A percentile compares a stretch with the other conserved stretches of the same genome.
These are phyloP conservation scores for Pyrrhia umbra DNA, from an alignment of 2,888 invertebrate genomes.

Conservation along the genomic window DNA sequence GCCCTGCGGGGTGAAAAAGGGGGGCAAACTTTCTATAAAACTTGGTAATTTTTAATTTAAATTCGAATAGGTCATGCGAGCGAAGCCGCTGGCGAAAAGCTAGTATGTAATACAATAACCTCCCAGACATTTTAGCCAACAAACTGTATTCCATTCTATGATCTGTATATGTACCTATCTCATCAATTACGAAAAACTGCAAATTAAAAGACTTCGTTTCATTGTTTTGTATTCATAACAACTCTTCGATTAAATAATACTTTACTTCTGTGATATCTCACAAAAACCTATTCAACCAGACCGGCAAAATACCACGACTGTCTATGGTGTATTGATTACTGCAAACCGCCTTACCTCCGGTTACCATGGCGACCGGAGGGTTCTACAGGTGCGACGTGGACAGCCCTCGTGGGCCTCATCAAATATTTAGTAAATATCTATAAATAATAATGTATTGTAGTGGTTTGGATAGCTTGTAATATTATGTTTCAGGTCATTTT, in stretches of 20 bases:
- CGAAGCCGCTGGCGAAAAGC: too few relatives aligned
- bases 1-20: too few relatives aligned
- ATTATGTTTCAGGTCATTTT: background rate
- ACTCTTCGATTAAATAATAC: background rate
- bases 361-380: conserved; percentile 47
- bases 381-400: conserved; percentile 46
- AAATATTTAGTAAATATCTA: conserved; percentile 48
- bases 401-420: conserved; percentile 51
- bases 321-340: conserved; percentile 47
- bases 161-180: too few relatives aligned
- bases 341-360: conserved; percentile 41
- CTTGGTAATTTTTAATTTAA: too few relatives aligned
- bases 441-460: conserved; percentile 30
- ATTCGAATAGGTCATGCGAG: too few relatives aligned
- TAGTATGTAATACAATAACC: too few relatives aligned
- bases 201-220: too few relatives aligned
- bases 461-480: background rate
- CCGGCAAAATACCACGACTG: conserved; percentile 7
- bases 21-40: too few relatives aligned
- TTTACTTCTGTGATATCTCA: background rate
- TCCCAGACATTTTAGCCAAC: too few relatives aligned
- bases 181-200: too few relatives aligned
- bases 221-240: too few relatives aligned
- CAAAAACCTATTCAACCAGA: conserved; percentile 18
- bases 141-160: too few relatives aligned